These are phyloP conservation scores for Mesitornis unicolor DNA, from an alignment of 2,113 vertebrate genomes.

Conservation along the genomic window DNA sequence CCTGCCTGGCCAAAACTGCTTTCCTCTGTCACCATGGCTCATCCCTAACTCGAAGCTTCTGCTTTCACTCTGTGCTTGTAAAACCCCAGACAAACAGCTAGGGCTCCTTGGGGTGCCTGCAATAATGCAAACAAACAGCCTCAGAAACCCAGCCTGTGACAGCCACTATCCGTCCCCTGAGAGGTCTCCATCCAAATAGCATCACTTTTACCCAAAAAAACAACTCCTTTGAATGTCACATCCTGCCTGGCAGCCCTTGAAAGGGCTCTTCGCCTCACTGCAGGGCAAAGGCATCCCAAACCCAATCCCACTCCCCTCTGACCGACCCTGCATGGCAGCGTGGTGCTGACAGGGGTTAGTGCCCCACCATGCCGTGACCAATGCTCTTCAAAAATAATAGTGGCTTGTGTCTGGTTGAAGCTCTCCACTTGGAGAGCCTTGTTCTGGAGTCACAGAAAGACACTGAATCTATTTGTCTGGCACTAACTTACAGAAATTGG, in stretches of 20 bases:
- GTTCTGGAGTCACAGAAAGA: neutral
- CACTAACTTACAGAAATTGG: neutral
- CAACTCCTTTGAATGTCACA: neutral
- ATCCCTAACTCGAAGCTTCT: neutral
- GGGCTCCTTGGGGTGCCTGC: neutral
- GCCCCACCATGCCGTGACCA: neutral
- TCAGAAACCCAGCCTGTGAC: neutral
- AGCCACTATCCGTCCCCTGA: neutral
- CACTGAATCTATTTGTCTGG: neutral
- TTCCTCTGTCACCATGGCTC: fast-evolving
- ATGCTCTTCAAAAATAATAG: neutral
- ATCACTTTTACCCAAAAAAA: neutral
- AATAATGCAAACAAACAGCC: neutral
- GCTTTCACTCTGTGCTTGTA: neutral
- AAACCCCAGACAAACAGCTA: neutral
- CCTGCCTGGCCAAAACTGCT: neutral
- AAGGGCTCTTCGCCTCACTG: neutral
- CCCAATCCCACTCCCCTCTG: neutral
- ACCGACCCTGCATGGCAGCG: fast-evolving
- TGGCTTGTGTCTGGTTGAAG: neutral
- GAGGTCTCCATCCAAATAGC: neutral
- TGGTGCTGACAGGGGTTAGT: fast-evolving
- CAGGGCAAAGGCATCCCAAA: neutral
- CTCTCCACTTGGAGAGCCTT: neutral
- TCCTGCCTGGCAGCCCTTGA: neutral